Conservation (phyloP, 37 sponge, comb jelly and placozoan genomes). For the Agelas oroides region DNA sequence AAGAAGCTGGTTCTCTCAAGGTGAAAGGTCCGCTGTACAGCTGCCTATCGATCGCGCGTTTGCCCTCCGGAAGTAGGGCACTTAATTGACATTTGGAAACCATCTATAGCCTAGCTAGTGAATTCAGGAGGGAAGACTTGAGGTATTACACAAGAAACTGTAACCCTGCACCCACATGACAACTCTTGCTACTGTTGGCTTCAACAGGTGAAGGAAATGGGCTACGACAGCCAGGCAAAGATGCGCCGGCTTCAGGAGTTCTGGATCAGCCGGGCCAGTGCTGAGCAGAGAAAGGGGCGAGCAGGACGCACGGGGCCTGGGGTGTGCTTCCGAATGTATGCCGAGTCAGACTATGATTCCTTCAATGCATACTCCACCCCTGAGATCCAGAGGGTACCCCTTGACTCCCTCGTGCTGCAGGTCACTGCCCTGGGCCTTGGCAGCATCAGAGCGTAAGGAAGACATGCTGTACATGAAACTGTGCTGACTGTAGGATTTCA, state of each 20-base stretch:
- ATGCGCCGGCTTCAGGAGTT: conserved; percentile 95
- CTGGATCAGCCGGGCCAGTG: conserved; percentile 97
- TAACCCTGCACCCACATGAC: no score
- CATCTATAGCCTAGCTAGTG: no score
- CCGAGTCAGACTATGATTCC: conserved; percentile 86
- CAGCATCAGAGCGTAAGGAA: conserved; percentile 77
- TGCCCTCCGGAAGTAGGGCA: no score
- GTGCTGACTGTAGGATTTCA: background rate
- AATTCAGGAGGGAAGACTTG: no score
- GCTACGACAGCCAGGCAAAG: conserved; percentile 87
- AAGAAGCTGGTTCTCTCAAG: no score
- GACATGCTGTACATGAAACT: no score
- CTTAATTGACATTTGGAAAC: no score
- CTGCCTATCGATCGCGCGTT: no score
- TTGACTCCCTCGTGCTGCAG: conserved; percentile 92
- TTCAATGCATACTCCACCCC: conserved; percentile 92
- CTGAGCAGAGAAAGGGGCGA: conserved; percentile 97
- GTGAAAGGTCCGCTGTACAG: no score
- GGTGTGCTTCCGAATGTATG: conserved; percentile 93
- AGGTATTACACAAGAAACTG: no score
- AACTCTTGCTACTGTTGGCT: no score
- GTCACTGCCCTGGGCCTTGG: conserved; percentile 60
- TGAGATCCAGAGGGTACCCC: conserved; percentile 91
- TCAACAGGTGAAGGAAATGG: conserved; percentile 96
- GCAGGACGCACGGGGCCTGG: conserved; percentile 98